Conservation (phyloP, 2,888 invertebrate species). For the Conomelus anceps region DNA sequence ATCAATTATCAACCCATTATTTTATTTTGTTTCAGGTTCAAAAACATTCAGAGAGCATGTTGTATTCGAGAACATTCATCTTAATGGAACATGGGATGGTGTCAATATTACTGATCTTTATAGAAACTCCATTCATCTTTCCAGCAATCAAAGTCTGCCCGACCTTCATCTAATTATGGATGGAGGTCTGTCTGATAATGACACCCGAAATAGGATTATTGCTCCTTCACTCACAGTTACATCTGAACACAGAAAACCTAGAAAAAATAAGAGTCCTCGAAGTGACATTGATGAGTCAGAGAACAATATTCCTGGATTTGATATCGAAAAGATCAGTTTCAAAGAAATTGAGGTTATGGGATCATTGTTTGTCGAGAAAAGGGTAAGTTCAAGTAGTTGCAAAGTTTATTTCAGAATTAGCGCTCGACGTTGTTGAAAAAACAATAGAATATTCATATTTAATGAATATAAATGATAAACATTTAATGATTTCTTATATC, state of each 20-base stretch:
- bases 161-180: neutral
- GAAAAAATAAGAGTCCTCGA: neutral
- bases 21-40: neutral
- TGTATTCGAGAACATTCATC: neutral
- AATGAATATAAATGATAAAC: no score
- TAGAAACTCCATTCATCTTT: neutral
- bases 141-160: neutral
- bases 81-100: neutral
- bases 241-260: neutral
- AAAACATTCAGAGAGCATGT: neutral
- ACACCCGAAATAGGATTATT: neutral
- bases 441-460: no score
- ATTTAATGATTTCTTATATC: no score
- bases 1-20: neutral
- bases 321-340: neutral
- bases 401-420: neutral
- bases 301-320: neutral
- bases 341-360: neutral
- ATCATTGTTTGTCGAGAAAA: neutral
- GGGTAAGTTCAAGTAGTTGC: neutral
- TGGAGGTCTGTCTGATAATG: neutral
- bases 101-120: neutral
- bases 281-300: neutral
- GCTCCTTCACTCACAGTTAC: neutral
- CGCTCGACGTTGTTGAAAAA: no score